Percentiles rank a stretch among this genome's conserved stretches.
Conservation (phyloP, 1,140 invertebrate genomes). For the Cataglyphis hispanica region DNA sequence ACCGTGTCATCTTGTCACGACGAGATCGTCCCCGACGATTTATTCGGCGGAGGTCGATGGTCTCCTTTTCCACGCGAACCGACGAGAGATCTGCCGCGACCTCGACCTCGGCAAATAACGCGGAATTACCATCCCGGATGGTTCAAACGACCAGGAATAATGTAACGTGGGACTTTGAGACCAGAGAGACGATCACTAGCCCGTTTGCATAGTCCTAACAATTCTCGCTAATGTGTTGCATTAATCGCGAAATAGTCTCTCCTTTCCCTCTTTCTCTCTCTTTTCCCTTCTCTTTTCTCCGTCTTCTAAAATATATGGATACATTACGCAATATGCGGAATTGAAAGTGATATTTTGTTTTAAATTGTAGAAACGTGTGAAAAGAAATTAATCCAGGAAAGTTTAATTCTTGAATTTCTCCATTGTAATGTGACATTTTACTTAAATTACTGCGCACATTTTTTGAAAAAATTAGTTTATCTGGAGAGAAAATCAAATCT, state of each 20-base stretch:
- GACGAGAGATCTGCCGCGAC: conserved; percentile 44
- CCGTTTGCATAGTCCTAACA: conserved; percentile 8
- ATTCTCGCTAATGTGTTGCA: conserved; percentile 49
- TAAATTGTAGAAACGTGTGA: not conserved
- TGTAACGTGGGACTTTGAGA: conserved; percentile 60
- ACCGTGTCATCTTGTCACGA: conserved; percentile 50
- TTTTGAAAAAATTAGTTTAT: not conserved
- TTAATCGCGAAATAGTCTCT: conserved; percentile 28
- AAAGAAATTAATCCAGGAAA: not conserved
- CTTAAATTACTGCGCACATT: no score
- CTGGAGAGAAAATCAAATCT: not conserved
- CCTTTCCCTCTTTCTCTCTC: not conserved
- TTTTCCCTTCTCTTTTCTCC: not conserved
- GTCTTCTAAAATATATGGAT: not conserved
- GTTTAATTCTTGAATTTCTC: no score
- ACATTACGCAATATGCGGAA: not conserved
- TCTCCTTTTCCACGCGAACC: conserved; percentile 59
- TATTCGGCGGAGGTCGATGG: conserved; percentile 56
- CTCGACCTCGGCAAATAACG: conserved; percentile 65
- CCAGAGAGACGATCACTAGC: conserved; percentile 41
- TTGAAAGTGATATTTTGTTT: not conserved
- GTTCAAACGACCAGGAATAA: conserved; percentile 56
- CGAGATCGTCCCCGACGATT: conserved; percentile 33
- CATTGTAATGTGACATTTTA: no score
- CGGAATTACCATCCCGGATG: conserved; percentile 57